Percentiles rank a stretch among this genome's conserved stretches.
Conservation (phyloP, 2,888 invertebrate genomes). For the Silvanus unidentatus region DNA sequence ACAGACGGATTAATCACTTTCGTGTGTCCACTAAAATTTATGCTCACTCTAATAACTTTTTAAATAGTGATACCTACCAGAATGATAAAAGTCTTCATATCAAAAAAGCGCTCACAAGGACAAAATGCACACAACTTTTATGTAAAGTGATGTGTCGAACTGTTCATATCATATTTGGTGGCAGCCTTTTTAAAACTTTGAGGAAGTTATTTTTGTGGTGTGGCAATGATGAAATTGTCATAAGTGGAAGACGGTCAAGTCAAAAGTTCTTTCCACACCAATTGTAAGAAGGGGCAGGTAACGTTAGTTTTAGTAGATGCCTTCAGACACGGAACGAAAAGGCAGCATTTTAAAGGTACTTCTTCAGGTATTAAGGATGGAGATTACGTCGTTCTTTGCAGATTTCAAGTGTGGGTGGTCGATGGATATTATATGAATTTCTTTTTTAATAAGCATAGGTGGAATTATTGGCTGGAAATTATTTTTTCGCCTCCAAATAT, state of each 20-base stretch:
- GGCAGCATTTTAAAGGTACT: no score
- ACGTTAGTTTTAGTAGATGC: constrained; percentile 25
- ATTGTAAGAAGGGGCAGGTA: constrained; percentile 33
- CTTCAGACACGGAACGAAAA: background rate
- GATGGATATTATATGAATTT: no score
- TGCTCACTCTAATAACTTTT: no score
- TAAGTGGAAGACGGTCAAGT: constrained; percentile 16
- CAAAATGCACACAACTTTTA: constrained; percentile 27
- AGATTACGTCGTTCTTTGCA: no score
- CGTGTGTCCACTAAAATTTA: no score
- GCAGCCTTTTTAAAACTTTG: constrained; percentile 39
- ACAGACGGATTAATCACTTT: no score
- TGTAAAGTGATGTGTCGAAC: constrained; percentile 32
- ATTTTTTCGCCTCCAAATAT: no score
- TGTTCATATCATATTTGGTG: constrained; percentile 35
- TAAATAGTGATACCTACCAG: constrained; percentile 34
- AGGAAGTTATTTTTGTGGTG: constrained; percentile 36
- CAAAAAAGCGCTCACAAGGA: constrained; percentile 25
- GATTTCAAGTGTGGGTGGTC: no score
- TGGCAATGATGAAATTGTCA: constrained; percentile 19
- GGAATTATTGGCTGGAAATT: no score
- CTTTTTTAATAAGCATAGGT: no score
- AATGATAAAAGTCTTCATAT: constrained; percentile 32
- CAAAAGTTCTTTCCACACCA: constrained; percentile 31
- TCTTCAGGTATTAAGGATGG: no score